These are phyloP conservation scores for Saccostrea cuccullata DNA, from an alignment of 1,140 invertebrate species.

Conservation along the genomic window DNA sequence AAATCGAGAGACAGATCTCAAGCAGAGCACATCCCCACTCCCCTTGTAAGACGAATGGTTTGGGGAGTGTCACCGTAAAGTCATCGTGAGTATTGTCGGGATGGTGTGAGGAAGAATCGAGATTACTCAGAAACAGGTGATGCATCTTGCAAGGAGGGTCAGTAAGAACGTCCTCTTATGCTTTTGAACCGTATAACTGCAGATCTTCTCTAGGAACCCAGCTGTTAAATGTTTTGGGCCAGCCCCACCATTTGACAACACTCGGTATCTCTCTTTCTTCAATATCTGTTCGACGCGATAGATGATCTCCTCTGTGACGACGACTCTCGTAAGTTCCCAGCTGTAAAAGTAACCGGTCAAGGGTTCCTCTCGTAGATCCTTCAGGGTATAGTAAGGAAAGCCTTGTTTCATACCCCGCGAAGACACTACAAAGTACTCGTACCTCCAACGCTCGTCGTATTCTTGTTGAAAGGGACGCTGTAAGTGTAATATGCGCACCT, in stretches of 20 bases:
- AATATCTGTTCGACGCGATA: constrained; percentile 41
- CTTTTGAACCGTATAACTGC: constrained; percentile 16
- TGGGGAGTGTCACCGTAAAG: constrained; percentile 45
- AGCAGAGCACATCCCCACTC: constrained; percentile 47
- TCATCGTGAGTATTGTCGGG: constrained; percentile 33
- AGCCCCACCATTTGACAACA: constrained; percentile 42
- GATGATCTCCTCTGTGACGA: not conserved
- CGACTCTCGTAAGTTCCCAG: constrained; percentile 32
- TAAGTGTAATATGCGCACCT: not conserved
- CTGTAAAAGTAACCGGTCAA: constrained; percentile 41
- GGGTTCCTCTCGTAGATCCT: constrained; percentile 27
- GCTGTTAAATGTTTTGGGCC: constrained; percentile 38
- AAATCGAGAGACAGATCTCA: constrained; percentile 27
- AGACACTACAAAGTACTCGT: constrained; percentile 35
- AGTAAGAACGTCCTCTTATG: constrained; percentile 6
- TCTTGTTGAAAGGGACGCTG: constrained; percentile 30
- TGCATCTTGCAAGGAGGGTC: not conserved
- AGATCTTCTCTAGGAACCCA: not conserved
- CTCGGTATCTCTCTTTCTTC: not conserved
- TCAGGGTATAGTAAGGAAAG: constrained; percentile 37
- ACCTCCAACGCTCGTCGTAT: constrained; percentile 44
- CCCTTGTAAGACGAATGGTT: constrained; percentile 39
- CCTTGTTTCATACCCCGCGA: constrained; percentile 16
- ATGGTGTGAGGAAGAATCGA: not conserved
- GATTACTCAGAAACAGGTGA: constrained; percentile 49